Evolutionary conservation across 1,140 invertebrate species (phyloP), one percentile per base, ranked within the genome.

Genomic region (Cardiocondyla obscurior): DNA sequence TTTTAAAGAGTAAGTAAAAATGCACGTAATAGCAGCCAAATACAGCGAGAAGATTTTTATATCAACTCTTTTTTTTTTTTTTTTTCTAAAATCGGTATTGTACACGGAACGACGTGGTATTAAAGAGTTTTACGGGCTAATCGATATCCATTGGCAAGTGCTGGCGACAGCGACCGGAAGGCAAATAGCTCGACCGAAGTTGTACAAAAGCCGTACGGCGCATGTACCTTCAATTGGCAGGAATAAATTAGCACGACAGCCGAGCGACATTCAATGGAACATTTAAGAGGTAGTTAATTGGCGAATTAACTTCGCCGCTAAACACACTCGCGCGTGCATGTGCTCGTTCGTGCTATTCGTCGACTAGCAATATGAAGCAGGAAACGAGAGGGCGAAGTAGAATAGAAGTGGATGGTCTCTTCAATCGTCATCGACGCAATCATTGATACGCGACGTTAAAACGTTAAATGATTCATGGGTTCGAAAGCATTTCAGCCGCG

Each of bases 221-320:
- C 33, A 22, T 39, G 42, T 60, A 84, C 58, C 57, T n/a, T 65
- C 44, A 73, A 82, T 49, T 60, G 55, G 72, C 60, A 87, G 81
- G 83, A 86, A 83, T 88, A 85, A 83, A 85, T 87, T 88, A 87
- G 53, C 76, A 60, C 55, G 57, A 30, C 30, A 36, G 30, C 81
- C 67, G n/a, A 74, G 25, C 49, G 53, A 85, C 42, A 73, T 81
- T 88, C 77, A 88, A 81, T 76, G 44, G 79, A 14, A 77, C 69
- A 72, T 84, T 82, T 81, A 79, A 89, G 60, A 64, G 65, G 53
- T 60, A 88, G 79, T 86, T 88, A 89, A 89, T 88, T 89, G 86
- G 72, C 77, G 81, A 46, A 83, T 84, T 86, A 89, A 86, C 70
- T 86, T 60, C 64, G 36, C 57, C 39, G 57, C 46, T 58, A 51